phyloP scores from a whole-genome alignment of 2,113 vertebrate species.

The Oophaga pumilio region DNA sequence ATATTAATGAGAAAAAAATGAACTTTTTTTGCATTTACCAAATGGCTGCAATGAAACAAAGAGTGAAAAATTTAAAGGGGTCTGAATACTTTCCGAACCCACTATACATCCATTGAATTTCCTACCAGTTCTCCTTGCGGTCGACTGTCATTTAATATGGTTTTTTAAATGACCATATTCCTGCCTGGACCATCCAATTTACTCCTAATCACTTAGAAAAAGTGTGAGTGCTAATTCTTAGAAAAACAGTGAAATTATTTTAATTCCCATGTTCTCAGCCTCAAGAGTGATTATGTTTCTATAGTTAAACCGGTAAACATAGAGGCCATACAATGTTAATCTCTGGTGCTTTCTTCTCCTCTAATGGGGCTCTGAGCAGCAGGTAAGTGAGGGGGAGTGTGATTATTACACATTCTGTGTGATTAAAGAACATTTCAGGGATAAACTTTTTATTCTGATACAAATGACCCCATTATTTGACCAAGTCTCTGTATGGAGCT shows the following conservation, averaged over 20 bases:
- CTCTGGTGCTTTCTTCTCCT: background rate
- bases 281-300: conserved; percentile 2
- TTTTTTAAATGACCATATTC: conserved; percentile 1
- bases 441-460: background rate
- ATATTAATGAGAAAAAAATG: too few relatives aligned
- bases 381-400: background rate
- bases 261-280: conserved; percentile 2
- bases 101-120: background rate
- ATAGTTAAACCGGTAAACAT: conserved; percentile 5
- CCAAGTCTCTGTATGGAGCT: background rate
- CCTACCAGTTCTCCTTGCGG: background rate
- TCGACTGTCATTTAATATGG: background rate
- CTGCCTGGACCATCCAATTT: background rate
- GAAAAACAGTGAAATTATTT: background rate
- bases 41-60: too few relatives aligned
- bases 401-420: background rate
- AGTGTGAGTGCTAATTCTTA: background rate
- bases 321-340: background rate
- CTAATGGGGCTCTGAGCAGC: background rate
- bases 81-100: too few relatives aligned
- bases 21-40: too few relatives aligned
- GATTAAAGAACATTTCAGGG: background rate
- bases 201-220: background rate
- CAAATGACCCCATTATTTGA: background rate
- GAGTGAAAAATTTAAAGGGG: too few relatives aligned